phyloP scores from a whole-genome alignment of 2,797 vertebrate genomes.

The Alfaro cultratus region DNA sequence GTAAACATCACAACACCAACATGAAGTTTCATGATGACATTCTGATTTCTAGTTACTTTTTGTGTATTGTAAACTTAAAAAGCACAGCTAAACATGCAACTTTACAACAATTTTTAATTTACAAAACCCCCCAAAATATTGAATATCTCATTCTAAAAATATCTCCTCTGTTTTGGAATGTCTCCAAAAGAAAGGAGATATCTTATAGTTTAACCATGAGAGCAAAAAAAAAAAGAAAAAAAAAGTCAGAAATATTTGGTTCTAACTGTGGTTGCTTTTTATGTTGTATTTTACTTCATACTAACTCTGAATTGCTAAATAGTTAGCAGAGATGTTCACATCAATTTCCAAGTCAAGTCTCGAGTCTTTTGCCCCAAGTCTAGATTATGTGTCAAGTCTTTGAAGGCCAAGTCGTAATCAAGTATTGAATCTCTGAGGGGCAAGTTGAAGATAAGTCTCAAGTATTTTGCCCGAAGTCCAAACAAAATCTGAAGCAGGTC shows the following conservation, averaged over 20 bases:
- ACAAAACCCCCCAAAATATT: neutral
- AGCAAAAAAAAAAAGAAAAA: neutral
- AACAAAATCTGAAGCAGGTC: neutral
- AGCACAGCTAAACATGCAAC: neutral
- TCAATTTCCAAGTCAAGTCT: neutral
- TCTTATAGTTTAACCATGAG: neutral
- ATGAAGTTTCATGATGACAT: neutral
- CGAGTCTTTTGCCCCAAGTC: neutral
- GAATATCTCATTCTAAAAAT: neutral
- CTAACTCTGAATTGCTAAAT: neutral
- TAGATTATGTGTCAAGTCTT: neutral
- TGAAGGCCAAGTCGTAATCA: neutral
- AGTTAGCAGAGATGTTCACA: neutral
- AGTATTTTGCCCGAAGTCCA: neutral
- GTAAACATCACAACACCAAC: neutral
- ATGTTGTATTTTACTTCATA: neutral
- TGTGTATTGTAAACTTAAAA: neutral
- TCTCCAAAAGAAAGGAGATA: too few relatives aligned
- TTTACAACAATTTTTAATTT: neutral
- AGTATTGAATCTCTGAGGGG: neutral
- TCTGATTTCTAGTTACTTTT: neutral
- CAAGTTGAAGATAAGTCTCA: neutral
- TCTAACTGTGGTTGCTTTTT: neutral
- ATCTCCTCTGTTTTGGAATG: too few relatives aligned
- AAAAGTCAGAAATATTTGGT: neutral